Conservation (phyloP, 2,888 invertebrate species). For the Tuta absoluta region DNA sequence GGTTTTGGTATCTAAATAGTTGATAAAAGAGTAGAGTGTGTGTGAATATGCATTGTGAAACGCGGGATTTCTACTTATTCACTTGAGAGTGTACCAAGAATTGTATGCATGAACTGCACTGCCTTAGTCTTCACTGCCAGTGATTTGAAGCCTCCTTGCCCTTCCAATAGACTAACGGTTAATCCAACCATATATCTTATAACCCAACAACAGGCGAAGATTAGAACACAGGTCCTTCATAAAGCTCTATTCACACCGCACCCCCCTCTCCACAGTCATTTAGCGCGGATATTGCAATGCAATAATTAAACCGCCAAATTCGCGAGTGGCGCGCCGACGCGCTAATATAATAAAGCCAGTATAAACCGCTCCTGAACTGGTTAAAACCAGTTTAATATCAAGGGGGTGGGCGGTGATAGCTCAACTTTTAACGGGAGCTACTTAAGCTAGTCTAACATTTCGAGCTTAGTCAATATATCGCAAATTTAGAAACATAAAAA, state of each 20-base stretch:
- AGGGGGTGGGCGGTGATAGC: conserved; percentile 49
- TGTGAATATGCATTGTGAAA: no score
- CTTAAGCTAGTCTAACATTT: conserved; percentile 58
- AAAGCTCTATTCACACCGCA: conserved; percentile 4
- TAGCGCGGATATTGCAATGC: conserved; percentile 29
- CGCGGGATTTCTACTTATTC: no score
- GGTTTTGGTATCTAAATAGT: no score
- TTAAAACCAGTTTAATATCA: conserved; percentile 77
- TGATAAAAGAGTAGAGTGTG: no score
- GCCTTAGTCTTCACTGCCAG: no score
- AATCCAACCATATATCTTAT: neutral
- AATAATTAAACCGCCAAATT: conserved; percentile 66
- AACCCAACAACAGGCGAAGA: neutral
- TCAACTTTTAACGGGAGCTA: conserved; percentile 33
- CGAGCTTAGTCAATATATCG: conserved; percentile 37
- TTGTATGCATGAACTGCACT: no score
- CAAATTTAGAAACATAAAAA: neutral
- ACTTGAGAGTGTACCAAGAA: no score
- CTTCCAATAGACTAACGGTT: no score
- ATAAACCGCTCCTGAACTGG: conserved; percentile 72
- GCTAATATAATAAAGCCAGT: conserved; percentile 77
- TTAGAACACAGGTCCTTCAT: neutral
- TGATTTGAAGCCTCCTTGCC: no score
- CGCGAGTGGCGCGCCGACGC: conserved; percentile 61
- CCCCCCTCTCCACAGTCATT: neutral